Percentiles rank a stretch among this genome's conserved stretches.
Conservation (phyloP, 2,888 invertebrate species). For the Margaritifera margaritifera region DNA sequence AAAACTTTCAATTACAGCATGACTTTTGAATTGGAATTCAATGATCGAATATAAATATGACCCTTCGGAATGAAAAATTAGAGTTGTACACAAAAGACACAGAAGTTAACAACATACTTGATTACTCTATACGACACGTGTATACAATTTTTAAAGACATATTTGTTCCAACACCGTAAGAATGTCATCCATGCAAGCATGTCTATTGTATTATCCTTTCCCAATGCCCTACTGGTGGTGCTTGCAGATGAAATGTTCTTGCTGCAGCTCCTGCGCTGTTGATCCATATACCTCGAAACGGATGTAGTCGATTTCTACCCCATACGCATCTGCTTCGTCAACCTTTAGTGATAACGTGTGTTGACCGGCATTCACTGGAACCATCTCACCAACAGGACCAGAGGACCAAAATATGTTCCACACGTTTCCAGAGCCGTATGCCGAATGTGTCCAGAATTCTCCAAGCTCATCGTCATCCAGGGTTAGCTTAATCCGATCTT, state of each 20-base stretch:
- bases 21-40: no score
- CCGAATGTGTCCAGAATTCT: constrained; percentile 20
- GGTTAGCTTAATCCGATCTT: constrained; percentile 21
- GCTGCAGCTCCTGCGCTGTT: constrained; percentile 10
- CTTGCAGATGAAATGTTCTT: constrained; percentile 31
- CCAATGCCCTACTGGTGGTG: not conserved
- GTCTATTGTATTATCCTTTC: no score
- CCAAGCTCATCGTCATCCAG: constrained; percentile 30
- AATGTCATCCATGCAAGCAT: no score
- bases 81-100: no score
- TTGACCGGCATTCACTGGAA: constrained; percentile 19
- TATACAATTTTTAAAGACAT: no score
- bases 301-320: constrained; percentile 42
- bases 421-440: constrained; percentile 28
- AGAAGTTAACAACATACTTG: no score
- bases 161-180: no score
- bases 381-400: constrained; percentile 27
- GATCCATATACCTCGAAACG: constrained; percentile 36
- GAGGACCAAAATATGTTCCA: constrained; percentile 39
- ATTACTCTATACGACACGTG: no score
- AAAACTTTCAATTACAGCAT: no score
- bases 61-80: no score
- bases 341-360: constrained; percentile 28
- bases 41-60: no score
- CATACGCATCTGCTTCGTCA: constrained; percentile 29